Evolutionary conservation across 1,140 invertebrate genomes (phyloP).

Genomic region (Drosophila nigrodunni): DNA sequence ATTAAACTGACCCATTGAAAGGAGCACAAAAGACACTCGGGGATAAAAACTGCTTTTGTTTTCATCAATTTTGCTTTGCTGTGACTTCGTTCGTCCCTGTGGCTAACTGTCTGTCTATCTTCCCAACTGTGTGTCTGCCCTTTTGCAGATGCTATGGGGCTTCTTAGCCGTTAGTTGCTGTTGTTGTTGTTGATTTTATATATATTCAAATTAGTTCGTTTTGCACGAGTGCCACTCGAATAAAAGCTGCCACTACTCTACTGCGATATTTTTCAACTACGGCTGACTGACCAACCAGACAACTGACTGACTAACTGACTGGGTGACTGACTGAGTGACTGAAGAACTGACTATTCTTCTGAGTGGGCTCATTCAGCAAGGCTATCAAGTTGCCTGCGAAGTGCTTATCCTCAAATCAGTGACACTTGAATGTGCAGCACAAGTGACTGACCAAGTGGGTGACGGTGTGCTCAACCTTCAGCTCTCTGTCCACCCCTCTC

Average conservation of each 20-base stretch:
- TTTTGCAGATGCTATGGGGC: slow-evolving; percentile 35
- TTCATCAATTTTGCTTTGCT: slow-evolving; percentile 59
- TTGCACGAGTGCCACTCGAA: slow-evolving; percentile 79
- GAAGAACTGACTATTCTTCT: slow-evolving; percentile 15
- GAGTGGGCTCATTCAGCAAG: slow-evolving; percentile 47
- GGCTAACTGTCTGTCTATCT: slow-evolving; percentile 24
- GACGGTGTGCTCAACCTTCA: slow-evolving; percentile 48
- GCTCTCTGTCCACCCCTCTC: not conserved
- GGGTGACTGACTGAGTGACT: slow-evolving; percentile 21
- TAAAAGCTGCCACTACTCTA: slow-evolving; percentile 53
- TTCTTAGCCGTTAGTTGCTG: slow-evolving; percentile 38
- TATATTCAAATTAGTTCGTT: slow-evolving; percentile 83
- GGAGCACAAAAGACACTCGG: slow-evolving; percentile 43
- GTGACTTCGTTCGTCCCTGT: slow-evolving; percentile 5
- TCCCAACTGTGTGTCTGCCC: slow-evolving; percentile 19
- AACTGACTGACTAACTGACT: slow-evolving; percentile 19
- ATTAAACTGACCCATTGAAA: slow-evolving; percentile 54
- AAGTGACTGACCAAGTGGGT: slow-evolving; percentile 79
- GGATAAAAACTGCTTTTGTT: slow-evolving; percentile 54
- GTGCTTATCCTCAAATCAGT: slow-evolving; percentile 83
- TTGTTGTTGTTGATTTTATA: slow-evolving; percentile 74
- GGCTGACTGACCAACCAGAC: slow-evolving; percentile 59
- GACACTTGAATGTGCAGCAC: slow-evolving; percentile 82
- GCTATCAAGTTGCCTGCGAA: slow-evolving; percentile 82
- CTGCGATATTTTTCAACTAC: slow-evolving; percentile 75